Conservation (phyloP, 2,888 invertebrate species). For the Lasioglossum villosulum region DNA sequence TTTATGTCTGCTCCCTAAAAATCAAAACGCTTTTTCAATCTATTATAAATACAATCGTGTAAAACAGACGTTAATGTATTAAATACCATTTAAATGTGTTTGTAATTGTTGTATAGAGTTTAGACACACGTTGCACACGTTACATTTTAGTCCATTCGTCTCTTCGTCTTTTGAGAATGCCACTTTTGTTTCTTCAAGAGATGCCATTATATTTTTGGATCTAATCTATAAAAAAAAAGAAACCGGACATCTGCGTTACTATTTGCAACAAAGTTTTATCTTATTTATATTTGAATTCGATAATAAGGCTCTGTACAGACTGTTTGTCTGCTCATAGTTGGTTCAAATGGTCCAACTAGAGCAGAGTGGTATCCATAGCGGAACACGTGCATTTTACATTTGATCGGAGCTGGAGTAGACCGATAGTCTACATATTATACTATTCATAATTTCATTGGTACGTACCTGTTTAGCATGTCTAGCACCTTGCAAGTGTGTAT, state of each 20-base stretch:
- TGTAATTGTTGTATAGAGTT: conserved; percentile 85
- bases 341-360: no score
- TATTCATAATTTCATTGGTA: conserved; percentile 10
- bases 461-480: conserved; percentile 82
- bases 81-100: conserved; percentile 83
- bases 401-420: no score
- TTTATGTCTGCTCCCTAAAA: conserved; percentile 82
- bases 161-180: conserved; percentile 81
- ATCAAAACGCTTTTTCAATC: conserved; percentile 36
- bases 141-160: conserved; percentile 83
- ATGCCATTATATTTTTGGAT: conserved; percentile 82
- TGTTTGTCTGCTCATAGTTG: no score
- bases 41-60: background rate
- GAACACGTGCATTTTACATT: no score
- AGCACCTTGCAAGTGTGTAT: conserved; percentile 84
- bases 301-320: background rate
- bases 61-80: background rate
- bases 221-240: conserved; percentile 74
- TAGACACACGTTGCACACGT: conserved; percentile 84
- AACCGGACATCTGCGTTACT: background rate
- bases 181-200: conserved; percentile 82
- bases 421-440: background rate
- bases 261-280: background rate
- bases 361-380: no score
- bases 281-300: background rate